Conservation (phyloP, 1,140 invertebrate species). For the Ptiloglossa arizonensis region DNA sequence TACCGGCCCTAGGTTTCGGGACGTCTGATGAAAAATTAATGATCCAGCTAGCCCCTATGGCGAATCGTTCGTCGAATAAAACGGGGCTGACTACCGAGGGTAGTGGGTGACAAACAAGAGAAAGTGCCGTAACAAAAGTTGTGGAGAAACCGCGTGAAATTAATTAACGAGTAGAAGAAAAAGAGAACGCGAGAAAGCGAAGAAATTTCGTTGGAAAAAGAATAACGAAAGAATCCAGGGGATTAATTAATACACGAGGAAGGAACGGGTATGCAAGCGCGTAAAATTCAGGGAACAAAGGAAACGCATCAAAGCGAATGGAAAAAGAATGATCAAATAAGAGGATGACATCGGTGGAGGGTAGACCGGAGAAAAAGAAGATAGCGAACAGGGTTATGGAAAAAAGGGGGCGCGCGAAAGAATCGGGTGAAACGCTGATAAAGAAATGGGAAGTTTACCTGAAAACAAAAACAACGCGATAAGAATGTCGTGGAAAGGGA, state of each 20-base stretch:
- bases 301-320: background rate
- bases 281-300: background rate
- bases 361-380: background rate
- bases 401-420: background rate
- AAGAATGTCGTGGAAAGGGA: background rate
- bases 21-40: constrained; percentile 66
- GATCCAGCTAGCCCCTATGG: constrained; percentile 34
- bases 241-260: constrained; percentile 14
- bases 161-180: background rate
- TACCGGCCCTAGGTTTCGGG: constrained; percentile 14
- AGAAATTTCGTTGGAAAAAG: background rate
- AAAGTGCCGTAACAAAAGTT: background rate
- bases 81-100: no score
- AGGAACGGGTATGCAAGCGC: background rate
- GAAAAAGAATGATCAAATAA: background rate
- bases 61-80: background rate
- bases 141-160: background rate
- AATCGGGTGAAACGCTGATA: constrained; percentile 14
- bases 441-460: background rate
- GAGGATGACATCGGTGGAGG: background rate
- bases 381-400: background rate
- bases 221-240: background rate
- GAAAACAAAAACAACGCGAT: constrained; percentile 5
- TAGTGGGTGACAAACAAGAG: background rate
- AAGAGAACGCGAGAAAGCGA: background rate